Base-by-base conservation (phyloP, 1,140 invertebrate genomes). In the Drosophila cardini region DNA sequence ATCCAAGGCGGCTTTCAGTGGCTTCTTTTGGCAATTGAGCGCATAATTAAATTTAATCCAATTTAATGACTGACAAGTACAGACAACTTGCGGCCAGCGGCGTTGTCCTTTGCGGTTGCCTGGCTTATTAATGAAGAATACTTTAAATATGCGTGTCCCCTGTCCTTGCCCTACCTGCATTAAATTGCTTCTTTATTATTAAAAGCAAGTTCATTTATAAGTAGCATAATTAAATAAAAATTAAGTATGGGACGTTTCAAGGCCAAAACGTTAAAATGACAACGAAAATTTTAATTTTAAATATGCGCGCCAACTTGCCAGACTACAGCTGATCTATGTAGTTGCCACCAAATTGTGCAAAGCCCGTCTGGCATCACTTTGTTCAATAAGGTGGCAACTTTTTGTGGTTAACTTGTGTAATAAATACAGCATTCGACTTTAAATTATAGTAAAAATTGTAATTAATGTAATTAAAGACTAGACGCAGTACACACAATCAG, bases 11-110 rank as follows among this genome's bases (percentile, higher is more conserved):
- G 16, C 40, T 32, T 32, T 32, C 62, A 42, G 46, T 36, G 46
- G 36, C 38, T 64, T 65, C 56, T 75, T 72, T 69, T 53, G 61
- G 69, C 62, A 76, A 87, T 58, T 82, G 76, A 62, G 36, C 45
- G 78, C 64, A 64, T 86, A 82, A 86, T 87, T 87, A 82, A 79
- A 82, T 79, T 73, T 65, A 73, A 87, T 79, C 83, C 82, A 86
- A 82, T 86, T 86, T 82, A 79, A 73, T 63, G 68, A 78, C 83
- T 72, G 76, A 76, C 71, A 86, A 78, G 75, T 68, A 68, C 48
- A 42, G 69, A 55, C 38, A 60, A 56, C 64, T 70, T 63, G 46
- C 42, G 62, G 34, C 43, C 11, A 21, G 11, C 11, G 15, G 11
- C 48, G 18, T 10, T 48, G 58, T 32, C 40, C 38, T 45, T 60